phyloP scores from a whole-genome alignment of 1,140 invertebrate species.

The Cephus cinctus region DNA sequence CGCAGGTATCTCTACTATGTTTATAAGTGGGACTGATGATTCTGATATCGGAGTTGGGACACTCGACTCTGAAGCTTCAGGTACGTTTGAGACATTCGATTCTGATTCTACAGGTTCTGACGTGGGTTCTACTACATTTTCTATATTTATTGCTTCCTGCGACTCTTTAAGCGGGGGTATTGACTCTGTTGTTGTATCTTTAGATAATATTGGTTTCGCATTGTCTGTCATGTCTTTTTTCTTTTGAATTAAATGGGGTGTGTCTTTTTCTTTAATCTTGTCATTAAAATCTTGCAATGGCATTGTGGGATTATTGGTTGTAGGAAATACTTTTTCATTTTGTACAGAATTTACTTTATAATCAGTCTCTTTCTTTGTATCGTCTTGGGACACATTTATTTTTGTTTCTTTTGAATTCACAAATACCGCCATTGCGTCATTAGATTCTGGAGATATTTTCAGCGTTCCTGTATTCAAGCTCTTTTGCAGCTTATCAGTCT shows the following conservation, averaged over 20 bases:
- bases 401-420: neutral
- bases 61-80: neutral
- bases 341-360: neutral
- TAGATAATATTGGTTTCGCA: no score
- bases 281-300: neutral
- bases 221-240: no score
- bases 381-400: neutral
- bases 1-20: constrained; percentile 10
- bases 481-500: neutral
- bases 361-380: neutral
- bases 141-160: no score
- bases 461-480: no score
- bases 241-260: no score
- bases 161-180: no score
- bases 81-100: neutral
- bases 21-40: constrained; percentile 23
- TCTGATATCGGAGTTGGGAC: constrained; percentile 6
- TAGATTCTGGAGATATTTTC: no score
- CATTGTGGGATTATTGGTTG: no score
- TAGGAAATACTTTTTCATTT: no score
- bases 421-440: no score
- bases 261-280: neutral
- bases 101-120: neutral
- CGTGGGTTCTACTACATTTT: no score
- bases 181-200: no score